A percentile compares a stretch with the other conserved stretches of the same genome.
Conservation (phyloP, 1,140 invertebrate species). For the Diabrotica virgifera region DNA sequence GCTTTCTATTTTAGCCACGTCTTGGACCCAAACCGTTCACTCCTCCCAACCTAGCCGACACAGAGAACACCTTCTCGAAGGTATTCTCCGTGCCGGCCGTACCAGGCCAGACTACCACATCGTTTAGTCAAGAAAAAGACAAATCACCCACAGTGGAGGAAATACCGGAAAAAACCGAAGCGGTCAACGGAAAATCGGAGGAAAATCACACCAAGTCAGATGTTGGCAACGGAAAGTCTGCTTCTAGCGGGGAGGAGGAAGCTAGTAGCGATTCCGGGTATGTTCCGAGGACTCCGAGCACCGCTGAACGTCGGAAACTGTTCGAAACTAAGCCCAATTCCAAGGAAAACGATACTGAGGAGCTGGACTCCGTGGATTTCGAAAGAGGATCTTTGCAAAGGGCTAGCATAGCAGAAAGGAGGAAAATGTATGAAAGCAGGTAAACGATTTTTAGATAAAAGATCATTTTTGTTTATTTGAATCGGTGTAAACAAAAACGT, state of each 20-base stretch:
- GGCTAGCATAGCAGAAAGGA: constrained; percentile 73
- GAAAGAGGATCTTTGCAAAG: constrained; percentile 56
- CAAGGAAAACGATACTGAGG: constrained; percentile 47
- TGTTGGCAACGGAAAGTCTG: constrained; percentile 58
- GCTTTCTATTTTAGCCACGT: constrained; percentile 59
- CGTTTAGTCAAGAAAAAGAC: constrained; percentile 24
- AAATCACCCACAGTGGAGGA: constrained; percentile 32
- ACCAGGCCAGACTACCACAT: constrained; percentile 52
- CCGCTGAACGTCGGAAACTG: constrained; percentile 68
- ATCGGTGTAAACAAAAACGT: too few relatives aligned
- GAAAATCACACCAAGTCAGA: constrained; percentile 18
- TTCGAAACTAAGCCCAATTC: constrained; percentile 55
- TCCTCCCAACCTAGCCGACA: constrained; percentile 64
- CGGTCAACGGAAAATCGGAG: constrained; percentile 13
- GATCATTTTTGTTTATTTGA: constrained; percentile 28
- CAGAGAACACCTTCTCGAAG: constrained; percentile 71
- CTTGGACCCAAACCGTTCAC: constrained; percentile 81
- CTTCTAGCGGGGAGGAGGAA: constrained; percentile 60
- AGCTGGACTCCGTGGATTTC: constrained; percentile 51
- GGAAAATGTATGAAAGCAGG: constrained; percentile 71
- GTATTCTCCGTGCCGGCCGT: constrained; percentile 74
- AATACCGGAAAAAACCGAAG: not conserved
- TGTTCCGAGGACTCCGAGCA: constrained; percentile 67
- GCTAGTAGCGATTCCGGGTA: constrained; percentile 51
- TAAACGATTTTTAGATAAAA: constrained; percentile 42